These are phyloP conservation scores for Toxotes chatareus DNA, from an alignment of 2,113 vertebrate genomes.

Conservation along the genomic window DNA sequence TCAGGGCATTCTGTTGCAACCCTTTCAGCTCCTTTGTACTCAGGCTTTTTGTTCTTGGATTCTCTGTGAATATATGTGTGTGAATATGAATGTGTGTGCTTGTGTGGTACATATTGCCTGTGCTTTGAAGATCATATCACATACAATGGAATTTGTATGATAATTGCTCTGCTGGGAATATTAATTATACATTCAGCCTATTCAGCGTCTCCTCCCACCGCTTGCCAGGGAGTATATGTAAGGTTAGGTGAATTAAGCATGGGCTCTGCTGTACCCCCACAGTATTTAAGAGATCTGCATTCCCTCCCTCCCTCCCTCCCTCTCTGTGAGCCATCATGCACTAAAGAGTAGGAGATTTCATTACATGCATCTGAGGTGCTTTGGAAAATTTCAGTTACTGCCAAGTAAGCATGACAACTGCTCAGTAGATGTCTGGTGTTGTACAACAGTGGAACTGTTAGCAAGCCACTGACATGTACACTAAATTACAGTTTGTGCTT, in stretches of 20 bases:
- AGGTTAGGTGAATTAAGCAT: conserved; percentile 54
- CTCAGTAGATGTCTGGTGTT: conserved; percentile 31
- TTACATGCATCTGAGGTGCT: conserved; percentile 44
- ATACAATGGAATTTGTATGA: conserved; percentile 71
- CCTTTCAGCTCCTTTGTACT: conserved; percentile 66
- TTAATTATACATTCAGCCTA: conserved; percentile 77
- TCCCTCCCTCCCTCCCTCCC: conserved; percentile 13
- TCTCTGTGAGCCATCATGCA: conserved; percentile 39
- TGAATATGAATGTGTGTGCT: conserved; percentile 15
- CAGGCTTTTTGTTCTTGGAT: conserved; percentile 50
- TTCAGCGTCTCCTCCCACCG: conserved; percentile 66
- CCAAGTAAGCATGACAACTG: conserved; percentile 47
- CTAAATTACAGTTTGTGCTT: conserved; percentile 3
- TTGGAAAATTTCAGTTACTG: conserved; percentile 45
- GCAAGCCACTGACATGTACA: conserved; percentile 8
- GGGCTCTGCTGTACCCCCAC: conserved; percentile 49
- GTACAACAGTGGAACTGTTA: conserved; percentile 23
- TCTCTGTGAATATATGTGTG: conserved; percentile 31
- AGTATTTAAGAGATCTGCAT: conserved; percentile 52
- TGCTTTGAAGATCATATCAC: conserved; percentile 60
- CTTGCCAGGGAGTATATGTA: conserved; percentile 43
- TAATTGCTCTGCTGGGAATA: conserved; percentile 68
- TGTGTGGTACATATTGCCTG: conserved; percentile 19
- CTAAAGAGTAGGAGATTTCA: conserved; percentile 55
- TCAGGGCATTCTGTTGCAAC: conserved; percentile 66